A percentile compares a stretch with the other conserved stretches of the same genome.
phyloP scores from a whole-genome alignment of 1,140 invertebrate species.

The Doryteuthis pealeii region DNA sequence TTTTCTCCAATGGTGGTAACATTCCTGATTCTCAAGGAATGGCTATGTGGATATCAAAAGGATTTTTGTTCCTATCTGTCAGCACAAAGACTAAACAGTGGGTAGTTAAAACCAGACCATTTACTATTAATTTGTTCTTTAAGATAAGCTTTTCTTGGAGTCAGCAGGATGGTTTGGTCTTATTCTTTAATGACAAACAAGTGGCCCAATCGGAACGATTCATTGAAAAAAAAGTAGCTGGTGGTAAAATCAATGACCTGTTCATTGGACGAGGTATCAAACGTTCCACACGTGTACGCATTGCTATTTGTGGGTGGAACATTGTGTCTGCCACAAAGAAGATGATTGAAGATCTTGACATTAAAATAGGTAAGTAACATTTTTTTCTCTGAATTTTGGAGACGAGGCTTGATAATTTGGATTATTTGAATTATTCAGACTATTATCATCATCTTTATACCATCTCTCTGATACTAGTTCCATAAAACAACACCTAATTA shows the following conservation, averaged over 20 bases:
- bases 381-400: too few species aligned
- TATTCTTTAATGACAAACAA: slow-evolving; percentile 31
- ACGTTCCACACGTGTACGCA: too few species aligned
- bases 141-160: slow-evolving; percentile 40
- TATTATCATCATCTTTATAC: too few species aligned
- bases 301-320: slow-evolving; percentile 33
- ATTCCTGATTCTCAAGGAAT: slow-evolving; percentile 26
- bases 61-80: slow-evolving; percentile 32
- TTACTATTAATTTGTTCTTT: slow-evolving; percentile 20
- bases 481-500: too few species aligned
- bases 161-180: slow-evolving; percentile 27
- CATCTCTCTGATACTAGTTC: too few species aligned
- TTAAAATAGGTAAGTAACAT: slow-evolving; percentile 31
- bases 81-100: slow-evolving; percentile 32
- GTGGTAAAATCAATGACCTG: slow-evolving; percentile 15
- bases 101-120: slow-evolving; percentile 25
- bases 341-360: slow-evolving; percentile 24
- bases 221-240: slow-evolving; percentile 17
- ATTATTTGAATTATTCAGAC: too few species aligned
- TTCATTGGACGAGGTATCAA: slow-evolving; percentile 28
- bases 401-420: too few species aligned
- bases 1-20: slow-evolving; percentile 41
- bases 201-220: slow-evolving; percentile 17
- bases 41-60: slow-evolving; percentile 34
- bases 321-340: slow-evolving; percentile 30